Conservation (phyloP, 2,113 vertebrate genomes). For the Neolamprologus modestus region DNA sequence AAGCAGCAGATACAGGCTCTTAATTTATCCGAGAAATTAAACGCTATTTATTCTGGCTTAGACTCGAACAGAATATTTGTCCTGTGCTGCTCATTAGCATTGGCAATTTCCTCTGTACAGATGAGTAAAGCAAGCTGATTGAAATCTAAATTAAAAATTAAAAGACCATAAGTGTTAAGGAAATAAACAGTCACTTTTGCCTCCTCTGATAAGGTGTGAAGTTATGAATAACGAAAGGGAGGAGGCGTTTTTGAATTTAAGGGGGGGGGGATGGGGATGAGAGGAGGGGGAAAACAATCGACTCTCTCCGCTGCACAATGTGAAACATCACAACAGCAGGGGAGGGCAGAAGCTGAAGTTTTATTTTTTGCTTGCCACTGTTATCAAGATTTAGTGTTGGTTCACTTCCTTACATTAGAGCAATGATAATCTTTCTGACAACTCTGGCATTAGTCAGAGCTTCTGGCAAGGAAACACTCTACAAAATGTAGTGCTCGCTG, state of each 20-base stretch:
- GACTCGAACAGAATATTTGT: slow-evolving; percentile 43
- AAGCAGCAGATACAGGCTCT: slow-evolving; percentile 11
- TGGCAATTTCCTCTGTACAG: slow-evolving; percentile 46
- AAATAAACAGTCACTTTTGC: slow-evolving; percentile 22
- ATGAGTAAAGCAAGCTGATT: slow-evolving; percentile 48
- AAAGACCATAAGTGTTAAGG: slow-evolving; percentile 15
- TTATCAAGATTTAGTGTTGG: slow-evolving; percentile 25
- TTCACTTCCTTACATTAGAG: slow-evolving; percentile 41
- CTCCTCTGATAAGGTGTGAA: neutral
- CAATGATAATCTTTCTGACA: slow-evolving; percentile 44
- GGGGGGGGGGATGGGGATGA: accelerated
- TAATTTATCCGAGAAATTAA: slow-evolving; percentile 56
- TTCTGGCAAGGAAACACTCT: neutral
- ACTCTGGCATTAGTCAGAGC: slow-evolving; percentile 25
- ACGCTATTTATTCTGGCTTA: slow-evolving; percentile 54
- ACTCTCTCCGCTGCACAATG: neutral
- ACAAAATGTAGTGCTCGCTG: neutral
- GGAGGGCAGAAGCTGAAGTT: neutral
- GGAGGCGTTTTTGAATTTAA: neutral
- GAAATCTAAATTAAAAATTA: slow-evolving; percentile 60
- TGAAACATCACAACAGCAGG: neutral
- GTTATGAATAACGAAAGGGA: neutral
- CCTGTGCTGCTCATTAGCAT: slow-evolving; percentile 51
- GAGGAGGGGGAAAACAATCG: neutral
- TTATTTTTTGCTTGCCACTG: slow-evolving; percentile 25